Conservation (phyloP, 2,888 invertebrate species). For the Caenorhabditis auriculariae region DNA sequence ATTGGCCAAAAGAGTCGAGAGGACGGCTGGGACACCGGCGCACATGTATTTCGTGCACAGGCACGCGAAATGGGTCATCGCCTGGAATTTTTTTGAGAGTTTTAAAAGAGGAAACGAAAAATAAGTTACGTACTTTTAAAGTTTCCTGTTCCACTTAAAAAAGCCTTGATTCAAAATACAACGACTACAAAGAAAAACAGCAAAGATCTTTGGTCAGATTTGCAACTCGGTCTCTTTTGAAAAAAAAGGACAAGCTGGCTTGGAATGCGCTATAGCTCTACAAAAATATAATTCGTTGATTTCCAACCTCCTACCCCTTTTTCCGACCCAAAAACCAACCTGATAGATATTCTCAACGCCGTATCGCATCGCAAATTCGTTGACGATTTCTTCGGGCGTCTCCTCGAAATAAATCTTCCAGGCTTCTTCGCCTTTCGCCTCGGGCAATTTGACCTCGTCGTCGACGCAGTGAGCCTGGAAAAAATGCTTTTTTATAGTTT, state of each 20-base stretch:
- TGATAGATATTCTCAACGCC: slow-evolving; percentile 99
- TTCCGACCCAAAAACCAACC: slow-evolving; percentile 19
- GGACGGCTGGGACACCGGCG: slow-evolving; percentile 77
- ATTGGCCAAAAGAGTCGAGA: slow-evolving; percentile 96
- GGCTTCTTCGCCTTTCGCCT: slow-evolving; percentile 43
- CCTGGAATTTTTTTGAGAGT: slow-evolving; percentile 65
- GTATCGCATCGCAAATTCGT: slow-evolving; percentile 99
- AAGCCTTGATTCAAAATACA: slow-evolving; percentile 1
- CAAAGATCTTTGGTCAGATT: too few species aligned
- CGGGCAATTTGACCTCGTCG: slow-evolving; percentile 55
- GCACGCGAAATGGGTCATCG: slow-evolving; percentile 99
- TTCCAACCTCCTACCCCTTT: too few species aligned
- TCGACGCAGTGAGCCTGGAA: slow-evolving; percentile 49
- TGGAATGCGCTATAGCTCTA: not conserved
- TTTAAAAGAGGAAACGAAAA: too few species aligned
- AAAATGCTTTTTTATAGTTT: not conserved
- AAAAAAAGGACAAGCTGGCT: not conserved
- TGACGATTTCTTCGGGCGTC: slow-evolving; percentile 94
- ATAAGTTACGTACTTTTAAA: too few species aligned
- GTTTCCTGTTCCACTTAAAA: too few species aligned
- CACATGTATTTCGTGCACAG: slow-evolving; percentile 82
- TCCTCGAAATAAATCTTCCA: slow-evolving; percentile 86
- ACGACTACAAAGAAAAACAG: too few species aligned
- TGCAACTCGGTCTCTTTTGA: too few species aligned
- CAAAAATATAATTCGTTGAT: not conserved